A percentile compares a stretch with the other conserved stretches of the same genome.
phyloP scores from a whole-genome alignment of 2,888 invertebrate genomes.

The Tiliacea aurago region DNA sequence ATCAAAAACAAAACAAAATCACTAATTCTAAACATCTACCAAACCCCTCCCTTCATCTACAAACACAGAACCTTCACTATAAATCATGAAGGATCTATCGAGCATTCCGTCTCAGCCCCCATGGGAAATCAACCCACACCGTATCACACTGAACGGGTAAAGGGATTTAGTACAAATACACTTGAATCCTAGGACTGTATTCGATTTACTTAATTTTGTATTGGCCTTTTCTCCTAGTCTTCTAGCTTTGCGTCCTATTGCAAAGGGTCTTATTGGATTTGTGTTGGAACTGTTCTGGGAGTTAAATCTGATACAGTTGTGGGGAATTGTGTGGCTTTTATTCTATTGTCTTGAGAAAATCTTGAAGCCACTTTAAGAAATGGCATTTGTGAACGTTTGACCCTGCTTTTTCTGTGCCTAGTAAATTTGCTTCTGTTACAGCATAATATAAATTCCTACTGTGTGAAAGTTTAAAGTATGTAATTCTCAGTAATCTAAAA shows the following conservation, averaged over 20 bases:
- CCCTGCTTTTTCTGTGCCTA: background rate
- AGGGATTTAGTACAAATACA: conserved; percentile 29
- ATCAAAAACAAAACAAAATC: conserved; percentile 7
- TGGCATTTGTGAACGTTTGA: background rate
- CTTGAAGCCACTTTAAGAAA: background rate
- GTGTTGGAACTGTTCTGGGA: conserved; percentile 12
- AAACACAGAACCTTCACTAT: conserved; percentile 19
- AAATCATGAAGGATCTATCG: conserved; percentile 49
- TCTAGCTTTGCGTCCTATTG: conserved; percentile 7
- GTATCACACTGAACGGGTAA: conserved; percentile 30
- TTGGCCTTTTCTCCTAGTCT: conserved; percentile 17
- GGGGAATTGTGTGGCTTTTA: background rate
- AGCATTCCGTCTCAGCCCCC: conserved; percentile 32
- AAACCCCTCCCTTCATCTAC: background rate
- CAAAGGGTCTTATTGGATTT: conserved; percentile 34
- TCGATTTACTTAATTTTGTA: conserved; percentile 49
- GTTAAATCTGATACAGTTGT: background rate
- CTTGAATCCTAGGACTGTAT: conserved; percentile 35
- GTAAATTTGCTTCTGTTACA: background rate
- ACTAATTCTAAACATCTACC: background rate
- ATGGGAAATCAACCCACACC: conserved; percentile 64
- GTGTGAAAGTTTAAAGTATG: background rate
- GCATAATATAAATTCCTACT: background rate
- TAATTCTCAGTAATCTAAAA: too few relatives aligned
- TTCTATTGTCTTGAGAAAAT: background rate